Percentiles rank a stretch among this genome's conserved stretches.
Conservation (phyloP, 2,888 invertebrate genomes). For the Hypomecis punctinalis region DNA sequence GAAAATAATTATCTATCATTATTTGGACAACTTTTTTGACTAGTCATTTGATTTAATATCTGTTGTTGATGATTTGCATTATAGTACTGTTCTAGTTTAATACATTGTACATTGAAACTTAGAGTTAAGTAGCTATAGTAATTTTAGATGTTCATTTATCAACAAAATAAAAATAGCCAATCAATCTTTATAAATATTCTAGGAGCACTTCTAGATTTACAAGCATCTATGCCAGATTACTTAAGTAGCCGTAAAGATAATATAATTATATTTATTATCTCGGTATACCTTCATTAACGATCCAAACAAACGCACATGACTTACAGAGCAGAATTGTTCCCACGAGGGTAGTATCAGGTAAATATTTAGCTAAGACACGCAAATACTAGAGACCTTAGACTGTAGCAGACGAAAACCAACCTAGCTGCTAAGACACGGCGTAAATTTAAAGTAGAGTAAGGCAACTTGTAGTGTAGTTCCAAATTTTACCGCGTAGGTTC, state of each 20-base stretch:
- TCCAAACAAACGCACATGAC: not conserved
- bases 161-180: too few relatives aligned
- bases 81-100: too few relatives aligned
- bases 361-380: constrained; percentile 17
- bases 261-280: not conserved
- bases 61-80: too few relatives aligned
- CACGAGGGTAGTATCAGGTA: constrained; percentile 14
- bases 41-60: too few relatives aligned
- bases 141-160: too few relatives aligned
- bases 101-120: too few relatives aligned
- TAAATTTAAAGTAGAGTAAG: not conserved
- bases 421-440: not conserved
- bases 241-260: not conserved
- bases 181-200: too few relatives aligned
- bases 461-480: not conserved
- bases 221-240: too few relatives aligned
- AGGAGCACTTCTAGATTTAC: too few relatives aligned
- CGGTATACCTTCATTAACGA: not conserved
- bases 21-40: too few relatives aligned
- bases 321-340: constrained; percentile 7
- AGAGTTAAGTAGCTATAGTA: too few relatives aligned
- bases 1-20: too few relatives aligned
- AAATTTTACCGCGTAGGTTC: constrained; percentile 1
- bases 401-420: constrained; percentile 13
- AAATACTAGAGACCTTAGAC: constrained; percentile 9